These are phyloP conservation scores for Myoxocephalus aenaeus DNA, from an alignment of 2,797 vertebrate species.

Conservation along the genomic window DNA sequence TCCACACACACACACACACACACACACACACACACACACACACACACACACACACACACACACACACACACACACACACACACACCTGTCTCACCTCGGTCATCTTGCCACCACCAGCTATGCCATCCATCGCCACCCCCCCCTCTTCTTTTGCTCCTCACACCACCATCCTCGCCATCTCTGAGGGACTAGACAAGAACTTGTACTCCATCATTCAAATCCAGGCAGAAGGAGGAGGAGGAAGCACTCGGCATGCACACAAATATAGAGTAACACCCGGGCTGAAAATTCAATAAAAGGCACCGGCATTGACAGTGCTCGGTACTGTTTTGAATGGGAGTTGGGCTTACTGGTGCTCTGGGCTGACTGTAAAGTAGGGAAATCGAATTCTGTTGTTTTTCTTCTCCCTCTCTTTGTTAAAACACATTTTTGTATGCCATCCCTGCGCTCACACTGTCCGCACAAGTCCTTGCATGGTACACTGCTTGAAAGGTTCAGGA, in stretches of 20 bases:
- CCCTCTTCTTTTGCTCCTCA: constrained; percentile 46
- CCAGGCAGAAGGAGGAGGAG: constrained; percentile 53
- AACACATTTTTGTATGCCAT: constrained; percentile 55
- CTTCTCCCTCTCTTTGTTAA: constrained; percentile 35
- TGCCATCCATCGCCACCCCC: constrained; percentile 31
- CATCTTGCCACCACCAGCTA: constrained; percentile 28
- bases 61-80: constrained; percentile 5
- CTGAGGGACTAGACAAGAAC: constrained; percentile 69
- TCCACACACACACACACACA: not conserved
- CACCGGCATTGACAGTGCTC: constrained; percentile 65
- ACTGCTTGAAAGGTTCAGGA: constrained; percentile 36
- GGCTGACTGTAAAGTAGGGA: constrained; percentile 75
- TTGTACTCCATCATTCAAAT: constrained; percentile 79
- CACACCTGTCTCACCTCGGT: constrained; percentile 37
- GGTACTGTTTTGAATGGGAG: constrained; percentile 72
- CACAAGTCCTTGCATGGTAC: constrained; percentile 42
- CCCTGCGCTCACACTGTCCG: constrained; percentile 46
- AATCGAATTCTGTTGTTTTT: constrained; percentile 74
- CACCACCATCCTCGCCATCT: constrained; percentile 62
- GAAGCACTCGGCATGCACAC: constrained; percentile 67
- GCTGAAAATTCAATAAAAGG: constrained; percentile 80
- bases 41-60: constrained; percentile 12
- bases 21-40: constrained; percentile 21
- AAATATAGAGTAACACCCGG: constrained; percentile 72
- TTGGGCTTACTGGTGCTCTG: constrained; percentile 69